Conservation (phyloP, 2,113 vertebrate species). For the Peucedramus taeniatus region DNA sequence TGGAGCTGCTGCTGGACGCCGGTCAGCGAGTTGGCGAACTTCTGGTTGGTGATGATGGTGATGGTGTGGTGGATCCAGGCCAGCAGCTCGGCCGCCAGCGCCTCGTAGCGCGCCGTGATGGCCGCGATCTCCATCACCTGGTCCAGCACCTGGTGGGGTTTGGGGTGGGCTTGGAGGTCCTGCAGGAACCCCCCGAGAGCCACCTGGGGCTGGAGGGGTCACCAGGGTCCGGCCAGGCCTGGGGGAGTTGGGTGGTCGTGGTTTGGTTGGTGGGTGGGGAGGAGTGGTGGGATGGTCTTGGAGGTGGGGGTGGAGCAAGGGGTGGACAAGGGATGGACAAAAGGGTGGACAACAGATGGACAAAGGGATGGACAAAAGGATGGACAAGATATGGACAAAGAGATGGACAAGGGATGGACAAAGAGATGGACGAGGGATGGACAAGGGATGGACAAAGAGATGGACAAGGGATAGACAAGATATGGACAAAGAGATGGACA, state of each 20-base stretch:
- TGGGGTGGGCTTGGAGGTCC: not conserved
- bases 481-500: not conserved
- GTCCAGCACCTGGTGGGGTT: conserved; percentile 64
- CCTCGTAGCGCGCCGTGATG: conserved; percentile 83
- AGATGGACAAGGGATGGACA: not conserved
- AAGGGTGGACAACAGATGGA: not conserved
- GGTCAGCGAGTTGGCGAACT: conserved; percentile 90
- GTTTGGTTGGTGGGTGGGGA: not conserved
- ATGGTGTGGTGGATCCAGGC: conserved; percentile 93
- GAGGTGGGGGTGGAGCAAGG: not conserved
- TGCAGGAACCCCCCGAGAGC: not conserved
- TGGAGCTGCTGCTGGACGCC: conserved; percentile 97
- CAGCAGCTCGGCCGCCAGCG: conserved; percentile 84
- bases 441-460: not conserved
- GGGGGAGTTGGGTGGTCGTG: not conserved
- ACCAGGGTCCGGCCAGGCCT: not conserved
- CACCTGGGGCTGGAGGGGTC: not conserved
- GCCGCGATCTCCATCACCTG: conserved; percentile 87
- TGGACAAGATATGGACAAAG: no score
- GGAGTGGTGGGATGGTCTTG: not conserved
- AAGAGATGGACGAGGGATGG: not conserved
- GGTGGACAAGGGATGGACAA: not conserved
- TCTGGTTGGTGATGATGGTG: conserved; percentile 88
- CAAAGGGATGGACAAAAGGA: not conserved
- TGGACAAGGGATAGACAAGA: not conserved